Conservation (phyloP, 2,797 vertebrate genomes). For the Takifugu rubripes region DNA sequence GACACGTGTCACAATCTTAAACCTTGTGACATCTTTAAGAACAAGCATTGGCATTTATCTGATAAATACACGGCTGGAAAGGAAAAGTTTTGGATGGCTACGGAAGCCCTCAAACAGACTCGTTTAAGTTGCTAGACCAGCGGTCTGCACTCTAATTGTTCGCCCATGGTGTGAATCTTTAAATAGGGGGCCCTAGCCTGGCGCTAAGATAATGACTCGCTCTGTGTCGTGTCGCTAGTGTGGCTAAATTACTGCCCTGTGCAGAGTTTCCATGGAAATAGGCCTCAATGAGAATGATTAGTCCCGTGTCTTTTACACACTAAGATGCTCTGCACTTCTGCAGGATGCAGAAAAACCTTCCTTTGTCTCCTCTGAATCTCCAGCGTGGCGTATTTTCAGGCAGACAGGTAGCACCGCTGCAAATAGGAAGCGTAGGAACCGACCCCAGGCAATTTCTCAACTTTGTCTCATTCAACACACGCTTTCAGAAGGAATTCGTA, state of each 20-base stretch:
- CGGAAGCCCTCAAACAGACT: conserved; percentile 5
- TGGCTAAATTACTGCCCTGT: conserved; percentile 74
- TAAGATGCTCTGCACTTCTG: conserved; percentile 47
- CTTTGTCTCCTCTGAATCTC: conserved; percentile 13
- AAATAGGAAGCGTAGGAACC: conserved; percentile 5
- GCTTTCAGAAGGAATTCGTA: conserved; percentile 13
- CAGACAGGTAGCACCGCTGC: background rate
- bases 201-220: conserved; percentile 75
- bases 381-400: background rate
- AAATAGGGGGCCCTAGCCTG: conserved; percentile 71
- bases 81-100: background rate
- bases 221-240: conserved; percentile 71
- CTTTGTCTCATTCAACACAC: conserved; percentile 35
- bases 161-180: conserved; percentile 76
- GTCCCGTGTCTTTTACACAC: conserved; percentile 66
- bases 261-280: conserved; percentile 78
- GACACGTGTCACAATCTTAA: too few species aligned
- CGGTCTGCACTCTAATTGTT: conserved; percentile 77
- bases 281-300: conserved; percentile 71
- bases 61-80: too few species aligned
- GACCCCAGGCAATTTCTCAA: conserved; percentile 31
- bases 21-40: too few species aligned
- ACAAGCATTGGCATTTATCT: too few species aligned
- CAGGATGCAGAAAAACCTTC: conserved; percentile 40
- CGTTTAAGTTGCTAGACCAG: conserved; percentile 26